Evolutionary conservation across 2,797 vertebrate genomes (phyloP), one percentile per base, ranked within the genome.

Genomic region (Lacerta bilineata): DNA sequence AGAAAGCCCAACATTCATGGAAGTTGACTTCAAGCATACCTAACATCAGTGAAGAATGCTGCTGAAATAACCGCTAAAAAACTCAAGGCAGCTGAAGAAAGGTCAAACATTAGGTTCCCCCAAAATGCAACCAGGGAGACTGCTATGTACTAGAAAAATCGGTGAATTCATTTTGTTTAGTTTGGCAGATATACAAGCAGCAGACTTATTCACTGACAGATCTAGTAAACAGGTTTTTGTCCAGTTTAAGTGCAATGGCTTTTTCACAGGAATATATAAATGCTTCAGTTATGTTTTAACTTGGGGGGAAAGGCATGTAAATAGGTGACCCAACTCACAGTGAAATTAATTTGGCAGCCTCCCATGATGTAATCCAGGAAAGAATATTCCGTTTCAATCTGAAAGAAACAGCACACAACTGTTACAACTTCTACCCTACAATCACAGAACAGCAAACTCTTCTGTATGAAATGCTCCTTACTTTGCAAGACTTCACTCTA

Each of bases 311-410:
- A 81, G 68, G 79, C 0, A 7, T 20, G n/a, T 36, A 75, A 75
- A 80, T 0, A n/a, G 27, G n/a, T 41, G 88, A 87, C 61, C 50
- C 8, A 84, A 97, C 98, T 92, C 96, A 99, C 98, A 0, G 97
- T 99, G 85, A 99, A 99, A 96, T 98, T 99, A 95, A 99, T 98
- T 92, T 99, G 98, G 94, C 98, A 99, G 91, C 98, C 98, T 84
- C 98, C 98, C 98, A 99, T 98, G 92, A 99, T 95, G 8, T 98
- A 99, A 96, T 99, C 98, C 96, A 99, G 94, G 97, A 99, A 99
- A 0, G 96, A 97, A 96, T 98, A 96, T 81, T 98, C 97, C 33
- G 96, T 95, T 91, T 97, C 94, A 23, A 98, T 93, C 98, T 96
- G 93, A 83, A 87, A 50, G 66, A 59, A 93, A 89, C 5, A 93